Percentiles rank a stretch among this genome's conserved stretches.
These are phyloP conservation scores for Thecocarcelia acutangulata DNA, from an alignment of 2,888 invertebrate genomes.

Conservation along the genomic window DNA sequence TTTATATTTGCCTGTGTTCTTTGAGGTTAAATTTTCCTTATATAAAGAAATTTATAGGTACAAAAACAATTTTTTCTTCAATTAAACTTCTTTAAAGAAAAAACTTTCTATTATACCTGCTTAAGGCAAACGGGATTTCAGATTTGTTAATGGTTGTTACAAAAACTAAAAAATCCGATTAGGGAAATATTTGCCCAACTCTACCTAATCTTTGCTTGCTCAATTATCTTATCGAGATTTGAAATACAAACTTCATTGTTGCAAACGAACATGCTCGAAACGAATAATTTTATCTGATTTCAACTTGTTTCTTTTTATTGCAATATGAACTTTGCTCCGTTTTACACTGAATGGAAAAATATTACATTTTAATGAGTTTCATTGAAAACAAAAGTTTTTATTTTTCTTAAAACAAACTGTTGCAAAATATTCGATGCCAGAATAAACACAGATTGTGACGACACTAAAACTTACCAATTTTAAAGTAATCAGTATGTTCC, in stretches of 20 bases:
- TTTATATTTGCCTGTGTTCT: no score
- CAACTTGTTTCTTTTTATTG: slow-evolving; percentile 1
- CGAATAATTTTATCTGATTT: not conserved
- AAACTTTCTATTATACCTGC: no score
- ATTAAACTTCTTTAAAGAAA: no score
- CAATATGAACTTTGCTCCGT: slow-evolving; percentile 48
- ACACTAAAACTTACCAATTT: slow-evolving; percentile 31
- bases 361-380: not conserved
- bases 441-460: not conserved
- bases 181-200: no score
- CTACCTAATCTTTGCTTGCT: no score
- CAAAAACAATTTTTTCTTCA: no score
- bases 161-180: no score
- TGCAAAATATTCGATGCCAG: not conserved
- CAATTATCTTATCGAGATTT: no score
- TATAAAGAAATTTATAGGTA: no score
- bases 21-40: no score
- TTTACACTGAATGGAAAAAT: not conserved
- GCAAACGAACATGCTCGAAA: slow-evolving; percentile 31
- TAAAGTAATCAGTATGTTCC: not conserved
- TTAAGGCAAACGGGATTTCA: no score
- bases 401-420: not conserved
- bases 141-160: no score
- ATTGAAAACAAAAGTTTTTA: not conserved
- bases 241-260: slow-evolving; percentile 7